phyloP scores from a whole-genome alignment of 2,113 vertebrate species.

The Scatophagus argus region DNA sequence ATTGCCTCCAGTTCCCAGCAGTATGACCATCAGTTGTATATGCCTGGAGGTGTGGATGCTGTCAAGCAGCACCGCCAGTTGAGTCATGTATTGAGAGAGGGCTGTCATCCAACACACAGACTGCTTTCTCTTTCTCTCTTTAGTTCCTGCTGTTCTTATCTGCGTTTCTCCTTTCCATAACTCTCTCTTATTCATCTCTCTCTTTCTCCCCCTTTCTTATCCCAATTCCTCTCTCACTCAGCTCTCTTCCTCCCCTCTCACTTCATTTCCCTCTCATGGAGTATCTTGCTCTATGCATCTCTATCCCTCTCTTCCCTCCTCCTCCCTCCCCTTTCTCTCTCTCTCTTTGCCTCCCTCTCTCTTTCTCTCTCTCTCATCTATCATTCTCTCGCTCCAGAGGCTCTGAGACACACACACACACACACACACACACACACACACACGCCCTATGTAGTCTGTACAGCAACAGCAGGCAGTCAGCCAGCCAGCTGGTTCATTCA shows the following conservation, averaged over 20 bases:
- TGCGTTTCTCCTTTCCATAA: conserved; percentile 29
- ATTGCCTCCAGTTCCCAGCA: conserved; percentile 79
- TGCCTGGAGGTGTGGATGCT: conserved; percentile 90
- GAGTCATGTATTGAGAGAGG: conserved; percentile 90
- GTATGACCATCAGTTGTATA: conserved; percentile 89
- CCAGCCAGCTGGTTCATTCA: conserved; percentile 46
- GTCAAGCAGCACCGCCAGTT: conserved; percentile 88
- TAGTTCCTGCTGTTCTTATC: conserved; percentile 41
- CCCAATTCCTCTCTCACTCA: neutral
- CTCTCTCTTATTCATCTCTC: conserved; percentile 25
- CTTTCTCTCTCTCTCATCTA: conserved; percentile 42
- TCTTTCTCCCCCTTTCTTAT: conserved; percentile 4
- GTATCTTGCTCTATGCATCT: conserved; percentile 12
- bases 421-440: conserved; percentile 27
- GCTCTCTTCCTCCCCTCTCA: conserved; percentile 4
- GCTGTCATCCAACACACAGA: conserved; percentile 83
- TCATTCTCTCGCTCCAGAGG: conserved; percentile 48
- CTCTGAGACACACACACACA: conserved; percentile 37
- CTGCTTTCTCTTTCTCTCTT: conserved; percentile 35
- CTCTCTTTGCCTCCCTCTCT: conserved; percentile 25
- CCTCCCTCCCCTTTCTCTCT: conserved; percentile 15
- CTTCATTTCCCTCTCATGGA: conserved; percentile 22
- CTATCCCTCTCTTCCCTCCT: conserved; percentile 15
- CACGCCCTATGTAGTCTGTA: conserved; percentile 19
- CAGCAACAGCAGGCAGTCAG: conserved; percentile 53